Evolutionary conservation across 2,113 vertebrate species (phyloP).

Genomic region (Colius striatus): DNA sequence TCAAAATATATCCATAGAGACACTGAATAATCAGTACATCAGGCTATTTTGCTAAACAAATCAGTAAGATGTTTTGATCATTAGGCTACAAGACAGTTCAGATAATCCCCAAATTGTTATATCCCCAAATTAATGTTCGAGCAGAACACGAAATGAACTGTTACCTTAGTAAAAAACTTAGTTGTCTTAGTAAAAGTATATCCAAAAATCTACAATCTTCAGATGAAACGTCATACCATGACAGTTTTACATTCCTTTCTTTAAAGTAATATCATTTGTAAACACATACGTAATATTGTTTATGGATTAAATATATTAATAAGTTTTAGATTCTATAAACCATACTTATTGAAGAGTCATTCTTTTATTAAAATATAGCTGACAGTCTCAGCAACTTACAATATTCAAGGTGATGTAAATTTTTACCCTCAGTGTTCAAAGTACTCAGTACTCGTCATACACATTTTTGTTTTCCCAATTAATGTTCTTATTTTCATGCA

Average conservation of each 20-base stretch:
- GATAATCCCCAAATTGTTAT: constrained; percentile 25
- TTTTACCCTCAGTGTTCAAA: constrained; percentile 68
- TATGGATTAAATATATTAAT: constrained; percentile 6
- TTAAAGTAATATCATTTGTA: constrained; percentile 33
- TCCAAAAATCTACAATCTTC: background rate
- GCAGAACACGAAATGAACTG: constrained; percentile 28
- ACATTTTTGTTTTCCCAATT: constrained; percentile 43
- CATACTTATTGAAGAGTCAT: background rate
- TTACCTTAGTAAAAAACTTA: background rate
- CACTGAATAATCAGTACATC: background rate
- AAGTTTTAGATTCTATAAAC: constrained; percentile 12
- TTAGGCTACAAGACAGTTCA: background rate
- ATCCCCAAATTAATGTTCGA: background rate
- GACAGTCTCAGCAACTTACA: background rate
- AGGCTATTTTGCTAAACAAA: constrained; percentile 14
- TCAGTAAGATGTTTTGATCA: constrained; percentile 5
- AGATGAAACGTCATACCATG: background rate
- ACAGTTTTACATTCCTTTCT: constrained; percentile 29
- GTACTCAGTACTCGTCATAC: constrained; percentile 77
- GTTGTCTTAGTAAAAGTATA: background rate
- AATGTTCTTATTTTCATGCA: constrained; percentile 26
- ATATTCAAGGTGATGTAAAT: constrained; percentile 31
- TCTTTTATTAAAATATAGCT: constrained; percentile 28
- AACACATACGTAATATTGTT: constrained; percentile 18
- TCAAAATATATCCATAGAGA: background rate